Percentiles rank a stretch among this genome's conserved stretches.
These are phyloP conservation scores for Melinaea marsaeus DNA, from an alignment of 2,888 invertebrate genomes.

Conservation along the genomic window DNA sequence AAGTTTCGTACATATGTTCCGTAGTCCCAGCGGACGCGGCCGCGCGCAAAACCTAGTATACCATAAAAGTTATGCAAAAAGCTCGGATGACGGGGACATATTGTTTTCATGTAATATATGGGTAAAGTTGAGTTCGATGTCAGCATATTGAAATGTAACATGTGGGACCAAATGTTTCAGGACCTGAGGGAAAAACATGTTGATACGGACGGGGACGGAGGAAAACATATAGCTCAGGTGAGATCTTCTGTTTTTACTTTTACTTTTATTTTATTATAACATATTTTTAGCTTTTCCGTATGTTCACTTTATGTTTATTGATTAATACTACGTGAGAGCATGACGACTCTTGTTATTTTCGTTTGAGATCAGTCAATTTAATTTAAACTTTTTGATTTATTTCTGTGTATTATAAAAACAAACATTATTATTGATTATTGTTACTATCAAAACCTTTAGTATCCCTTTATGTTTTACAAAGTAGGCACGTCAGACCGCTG, in stretches of 20 bases:
- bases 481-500: constrained; percentile 5
- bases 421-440: too few species aligned
- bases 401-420: too few species aligned
- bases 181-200: constrained; percentile 45
- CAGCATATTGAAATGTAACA: constrained; percentile 72
- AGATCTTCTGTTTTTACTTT: constrained; percentile 28
- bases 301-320: background rate
- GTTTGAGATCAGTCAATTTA: too few species aligned
- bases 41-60: too few species aligned
- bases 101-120: constrained; percentile 1
- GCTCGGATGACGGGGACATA: constrained; percentile 36
- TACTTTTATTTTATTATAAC: background rate
- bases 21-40: too few species aligned
- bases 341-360: too few species aligned
- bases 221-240: constrained; percentile 45
- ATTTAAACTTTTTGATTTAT: too few species aligned
- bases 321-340: too few species aligned
- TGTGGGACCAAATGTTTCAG: constrained; percentile 62
- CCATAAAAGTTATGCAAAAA: constrained; percentile 41
- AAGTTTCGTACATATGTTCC: too few species aligned
- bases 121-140: constrained; percentile 54
- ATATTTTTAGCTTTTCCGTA: background rate
- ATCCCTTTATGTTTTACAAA: too few species aligned
- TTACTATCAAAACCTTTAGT: background rate
- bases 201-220: constrained; percentile 41